A percentile compares a stretch with the other conserved stretches of the same genome.
These are phyloP conservation scores for Polymixis flavicincta DNA, from an alignment of 2,888 invertebrate genomes.

Conservation along the genomic window DNA sequence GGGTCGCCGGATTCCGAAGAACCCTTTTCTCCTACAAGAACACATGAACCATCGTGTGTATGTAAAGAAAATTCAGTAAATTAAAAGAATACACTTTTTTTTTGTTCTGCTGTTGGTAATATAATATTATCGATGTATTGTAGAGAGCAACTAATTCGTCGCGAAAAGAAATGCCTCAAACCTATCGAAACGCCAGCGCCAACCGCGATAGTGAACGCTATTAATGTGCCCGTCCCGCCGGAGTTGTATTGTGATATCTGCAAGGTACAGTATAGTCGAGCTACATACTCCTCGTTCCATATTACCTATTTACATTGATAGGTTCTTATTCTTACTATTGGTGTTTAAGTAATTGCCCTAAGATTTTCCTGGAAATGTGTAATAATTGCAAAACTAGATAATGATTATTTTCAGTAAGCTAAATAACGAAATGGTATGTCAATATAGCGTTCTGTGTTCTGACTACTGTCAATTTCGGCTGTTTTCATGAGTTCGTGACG, in stretches of 20 bases:
- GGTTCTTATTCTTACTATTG: slow-evolving; percentile 8
- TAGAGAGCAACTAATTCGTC: slow-evolving; percentile 81
- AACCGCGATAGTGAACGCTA: slow-evolving; percentile 38
- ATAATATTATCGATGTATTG: slow-evolving; percentile 7
- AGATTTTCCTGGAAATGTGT: background rate
- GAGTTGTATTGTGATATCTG: slow-evolving; percentile 84
- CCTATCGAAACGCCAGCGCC: slow-evolving; percentile 44
- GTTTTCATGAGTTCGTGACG: background rate
- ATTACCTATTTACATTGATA: background rate
- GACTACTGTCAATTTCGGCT: background rate
- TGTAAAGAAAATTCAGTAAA: slow-evolving; percentile 65
- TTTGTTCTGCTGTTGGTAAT: background rate
- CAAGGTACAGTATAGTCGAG: slow-evolving; percentile 72
- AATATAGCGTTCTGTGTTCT: background rate
- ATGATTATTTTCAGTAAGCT: background rate
- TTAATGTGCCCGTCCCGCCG: slow-evolving; percentile 60
- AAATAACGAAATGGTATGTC: background rate
- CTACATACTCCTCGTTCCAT: background rate
- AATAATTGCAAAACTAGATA: background rate
- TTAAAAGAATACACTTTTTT: background rate
- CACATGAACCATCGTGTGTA: slow-evolving; percentile 77
- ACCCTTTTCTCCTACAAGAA: slow-evolving; percentile 76
- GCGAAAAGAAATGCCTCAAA: slow-evolving; percentile 79
- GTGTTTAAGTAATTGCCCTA: background rate
- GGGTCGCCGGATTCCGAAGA: slow-evolving; percentile 81